Percentiles rank a stretch among this genome's conserved stretches.
Conservation (phyloP, 2,797 vertebrate species). For the Clarias pachynema region DNA sequence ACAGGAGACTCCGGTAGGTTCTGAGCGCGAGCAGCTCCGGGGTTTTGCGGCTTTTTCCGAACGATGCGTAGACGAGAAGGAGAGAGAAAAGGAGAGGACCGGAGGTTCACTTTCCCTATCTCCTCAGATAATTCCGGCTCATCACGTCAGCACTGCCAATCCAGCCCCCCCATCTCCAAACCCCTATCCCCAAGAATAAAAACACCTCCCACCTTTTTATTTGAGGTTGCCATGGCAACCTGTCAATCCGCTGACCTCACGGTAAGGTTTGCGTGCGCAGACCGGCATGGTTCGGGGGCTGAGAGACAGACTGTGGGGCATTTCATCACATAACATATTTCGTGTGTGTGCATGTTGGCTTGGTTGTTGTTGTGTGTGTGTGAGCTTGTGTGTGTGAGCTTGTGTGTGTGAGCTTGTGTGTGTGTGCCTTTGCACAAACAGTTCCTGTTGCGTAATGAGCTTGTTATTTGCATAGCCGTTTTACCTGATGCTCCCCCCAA, state of each 20-base stretch:
- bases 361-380: conserved; percentile 43
- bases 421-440: conserved; percentile 62
- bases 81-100: not conserved
- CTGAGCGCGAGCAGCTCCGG: not conserved
- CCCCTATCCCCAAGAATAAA: conserved; percentile 34
- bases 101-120: conserved; percentile 49
- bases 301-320: conserved; percentile 55
- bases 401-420: conserved; percentile 56
- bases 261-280: conserved; percentile 49
- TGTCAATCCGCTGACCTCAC: conserved; percentile 60
- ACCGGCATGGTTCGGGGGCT: conserved; percentile 17
- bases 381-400: conserved; percentile 55
- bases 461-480: conserved; percentile 67
- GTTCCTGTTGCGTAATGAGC: conserved; percentile 68
- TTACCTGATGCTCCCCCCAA: conserved; percentile 67
- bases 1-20: not conserved
- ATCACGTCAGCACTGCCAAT: conserved; percentile 58
- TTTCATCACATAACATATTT: conserved; percentile 51
- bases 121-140: conserved; percentile 60
- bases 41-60: not conserved
- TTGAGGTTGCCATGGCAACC: conserved; percentile 68
- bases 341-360: conserved; percentile 1
- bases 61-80: too few relatives aligned
- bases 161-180: conserved; percentile 1
- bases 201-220: conserved; percentile 15